Base-by-base conservation (phyloP, 1,140 invertebrate species). In the Ips typographus region DNA sequence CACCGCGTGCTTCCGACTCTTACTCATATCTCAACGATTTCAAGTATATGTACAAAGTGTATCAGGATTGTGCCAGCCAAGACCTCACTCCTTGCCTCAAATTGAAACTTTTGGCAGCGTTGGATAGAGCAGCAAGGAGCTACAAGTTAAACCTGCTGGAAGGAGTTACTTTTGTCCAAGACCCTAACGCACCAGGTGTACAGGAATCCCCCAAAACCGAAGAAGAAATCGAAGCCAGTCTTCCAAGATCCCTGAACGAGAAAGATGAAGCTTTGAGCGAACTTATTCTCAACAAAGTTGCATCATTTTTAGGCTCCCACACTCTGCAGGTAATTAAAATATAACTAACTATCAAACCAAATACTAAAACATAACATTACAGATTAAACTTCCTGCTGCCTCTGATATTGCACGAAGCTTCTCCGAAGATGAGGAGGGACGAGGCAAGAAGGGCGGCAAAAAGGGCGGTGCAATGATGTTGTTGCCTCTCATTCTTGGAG, bases 21-120 rank as follows among this genome's bases (percentile, higher is more conserved):
- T 75, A 74, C 77, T 82, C 73, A 63, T 85, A 79, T 49, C 79
- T 86, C 40, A 80, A 82, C 6, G 87, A 88, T 51, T 73, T 87
- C 1, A 81, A 82, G 40, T 83, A 83, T 66, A 78, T 86, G 56
- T 86, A 85, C 69, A 84, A 86, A 77, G 81, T 89, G 67, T 92
- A 92, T 79, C 90, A 90, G 77, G 90, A 92, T 70, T 93, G 91
- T 80, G 84, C 88, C 39, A 86, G 84, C 2, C 81, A 85, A 40
- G 89, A 91, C 58, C 75, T 92, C 8, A 86, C 86, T 56, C 86
- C 89, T 37, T 94, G 91, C 72, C 80, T 94, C 2, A 93, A 93
- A 78, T 77, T 91, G 44, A 93, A 92, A 76, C 78, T 93, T 38
- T 81, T 91, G 1, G 85, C 88, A 1, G 87, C 90, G 2, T 81